These are phyloP conservation scores for Paracanthobrama guichenoti DNA, from an alignment of 2,113 vertebrate genomes.

Conservation along the genomic window DNA sequence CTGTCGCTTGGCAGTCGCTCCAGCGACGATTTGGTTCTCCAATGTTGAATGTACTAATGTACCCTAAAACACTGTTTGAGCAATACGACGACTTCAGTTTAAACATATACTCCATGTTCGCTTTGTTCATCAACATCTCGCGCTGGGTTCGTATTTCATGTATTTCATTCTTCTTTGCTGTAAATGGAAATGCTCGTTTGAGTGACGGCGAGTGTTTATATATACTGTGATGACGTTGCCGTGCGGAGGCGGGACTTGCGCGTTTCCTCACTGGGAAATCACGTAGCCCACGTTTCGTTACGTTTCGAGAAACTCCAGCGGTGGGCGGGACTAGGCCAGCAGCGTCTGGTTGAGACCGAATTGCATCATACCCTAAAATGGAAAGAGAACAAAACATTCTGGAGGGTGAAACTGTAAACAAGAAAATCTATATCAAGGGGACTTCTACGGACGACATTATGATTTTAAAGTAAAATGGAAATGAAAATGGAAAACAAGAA, in stretches of 20 bases:
- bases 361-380: slow-evolving; percentile 44
- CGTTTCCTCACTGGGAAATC: background rate
- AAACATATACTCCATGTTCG: background rate
- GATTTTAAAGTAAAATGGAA: background rate
- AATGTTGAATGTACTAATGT: background rate
- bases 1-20: slow-evolving; percentile 56
- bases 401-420: background rate
- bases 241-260: slow-evolving; percentile 10
- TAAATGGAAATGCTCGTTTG: background rate
- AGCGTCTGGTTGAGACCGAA: slow-evolving; percentile 18
- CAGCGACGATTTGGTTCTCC: slow-evolving; percentile 32
- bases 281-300: slow-evolving; percentile 29
- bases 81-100: slow-evolving; percentile 14
- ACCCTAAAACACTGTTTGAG: background rate
- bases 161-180: background rate
- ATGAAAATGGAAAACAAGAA: background rate
- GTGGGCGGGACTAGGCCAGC: background rate
- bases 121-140: slow-evolving; percentile 27
- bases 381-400: slow-evolving; percentile 23
- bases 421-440: background rate
- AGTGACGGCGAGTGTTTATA: background rate
- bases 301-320: slow-evolving; percentile 42
- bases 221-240: background rate
- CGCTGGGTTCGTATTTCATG: background rate
- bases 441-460: too few species aligned